Evolutionary conservation across 1,140 invertebrate species (phyloP).

Genomic region (Goniozus legneri): DNA sequence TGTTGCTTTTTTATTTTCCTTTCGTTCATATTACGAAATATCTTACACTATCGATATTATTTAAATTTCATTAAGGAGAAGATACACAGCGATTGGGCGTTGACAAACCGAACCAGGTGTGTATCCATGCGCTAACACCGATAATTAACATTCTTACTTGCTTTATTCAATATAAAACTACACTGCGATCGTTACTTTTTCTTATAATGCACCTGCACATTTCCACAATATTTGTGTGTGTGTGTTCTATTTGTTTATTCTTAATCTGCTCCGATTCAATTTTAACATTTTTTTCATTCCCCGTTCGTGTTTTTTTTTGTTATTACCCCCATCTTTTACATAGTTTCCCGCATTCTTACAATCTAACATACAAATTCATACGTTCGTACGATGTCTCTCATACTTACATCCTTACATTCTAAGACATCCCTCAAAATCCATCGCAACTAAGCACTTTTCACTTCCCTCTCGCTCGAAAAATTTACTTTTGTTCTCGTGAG

Average conservation of each 20-base stretch:
- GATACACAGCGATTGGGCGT: constrained; percentile 25
- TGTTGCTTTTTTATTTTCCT: neutral
- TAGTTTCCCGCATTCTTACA: too few relatives aligned
- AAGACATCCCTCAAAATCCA: too few relatives aligned
- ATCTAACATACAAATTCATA: too few relatives aligned
- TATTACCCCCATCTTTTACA: too few relatives aligned
- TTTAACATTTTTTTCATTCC: neutral
- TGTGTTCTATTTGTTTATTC: constrained; percentile 19
- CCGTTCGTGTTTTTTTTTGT: too few relatives aligned
- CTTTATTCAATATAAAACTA: constrained; percentile 45
- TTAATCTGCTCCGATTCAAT: neutral
- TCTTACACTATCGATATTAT: constrained; percentile 49
- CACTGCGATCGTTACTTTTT: too few relatives aligned
- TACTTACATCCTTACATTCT: too few relatives aligned
- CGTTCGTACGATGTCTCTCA: too few relatives aligned
- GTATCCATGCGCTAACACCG: constrained; percentile 42
- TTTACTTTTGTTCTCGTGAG: too few relatives aligned
- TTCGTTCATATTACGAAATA: constrained; percentile 40
- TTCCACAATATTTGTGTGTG: constrained; percentile 19
- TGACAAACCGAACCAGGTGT: constrained; percentile 26
- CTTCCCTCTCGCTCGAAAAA: too few relatives aligned
- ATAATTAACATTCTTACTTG: constrained; percentile 39
- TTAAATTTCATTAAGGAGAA: constrained; percentile 40
- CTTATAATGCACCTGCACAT: too few relatives aligned
- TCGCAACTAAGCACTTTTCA: too few relatives aligned